Base-by-base conservation (phyloP, 2,888 invertebrate species). In the Koerneria pararmatus region DNA sequence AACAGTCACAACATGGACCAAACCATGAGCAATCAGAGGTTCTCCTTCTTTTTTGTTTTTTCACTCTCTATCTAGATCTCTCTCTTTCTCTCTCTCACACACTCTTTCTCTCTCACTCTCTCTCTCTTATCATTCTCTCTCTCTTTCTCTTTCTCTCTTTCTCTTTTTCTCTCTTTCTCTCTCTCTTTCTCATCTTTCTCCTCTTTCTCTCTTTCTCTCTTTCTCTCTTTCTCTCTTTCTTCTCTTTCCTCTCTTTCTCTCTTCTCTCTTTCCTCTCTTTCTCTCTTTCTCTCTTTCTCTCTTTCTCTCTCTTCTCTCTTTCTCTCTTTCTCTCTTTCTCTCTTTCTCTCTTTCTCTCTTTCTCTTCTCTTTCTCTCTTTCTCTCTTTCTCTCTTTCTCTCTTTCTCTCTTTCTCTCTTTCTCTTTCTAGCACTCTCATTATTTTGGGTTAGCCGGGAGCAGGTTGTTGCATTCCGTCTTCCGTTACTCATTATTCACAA, bases 111-210 rank as follows among this genome's bases (percentile, higher is more conserved):
- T n/a, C n/a, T n/a, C n/a, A n/a, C n/a, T n/a, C n/a, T n/a, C n/a
- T n/a, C 46, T 41, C 46, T 41, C n/a, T 15, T 41, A 41, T 24
- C 32, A 19, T 60, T 27, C 24, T 5, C n/a, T 48, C 31, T 29
- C 19, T 35, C 59, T 37, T 41, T 62, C 62, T 35, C 53, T 53
- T 51, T 31, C 62, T 56, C 31, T n/a, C 22, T 51, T 49, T 48
- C 24, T 60, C 48, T 31, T 24, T 29, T 24, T n/a, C 8, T 22
- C 22, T 8, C 8, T 22, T 24, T 22, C 8, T 51, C n/a, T 51
- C 51, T 60, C 60, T 32, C 46, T 57, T 41, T 24, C 53, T 22
- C 8, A 22, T 22, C 53, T 15, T 53, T 24, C 46, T 46, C 46
- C 11, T 19, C 11, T 46, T 46, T 59, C 59, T 59, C 61, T 61